These are phyloP conservation scores for Alosa alosa DNA, from an alignment of 2,113 vertebrate genomes.

Conservation along the genomic window DNA sequence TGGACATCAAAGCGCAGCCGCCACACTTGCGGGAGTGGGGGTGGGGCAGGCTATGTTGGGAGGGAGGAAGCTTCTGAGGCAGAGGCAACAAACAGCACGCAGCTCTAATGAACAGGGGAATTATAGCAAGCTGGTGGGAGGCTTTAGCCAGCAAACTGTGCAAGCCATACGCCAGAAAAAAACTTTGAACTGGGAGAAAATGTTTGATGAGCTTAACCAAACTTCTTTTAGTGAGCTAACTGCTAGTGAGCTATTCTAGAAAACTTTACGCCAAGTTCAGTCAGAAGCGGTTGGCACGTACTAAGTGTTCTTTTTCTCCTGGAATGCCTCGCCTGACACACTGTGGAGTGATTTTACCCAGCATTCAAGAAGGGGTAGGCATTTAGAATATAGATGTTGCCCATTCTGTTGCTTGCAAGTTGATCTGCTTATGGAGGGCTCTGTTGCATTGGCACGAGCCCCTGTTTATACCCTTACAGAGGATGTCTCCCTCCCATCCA, in stretches of 20 bases:
- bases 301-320: background rate
- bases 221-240: conserved; percentile 1
- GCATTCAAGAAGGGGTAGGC: background rate
- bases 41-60: background rate
- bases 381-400: background rate
- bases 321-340: background rate
- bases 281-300: background rate
- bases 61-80: background rate
- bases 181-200: conserved; percentile 8
- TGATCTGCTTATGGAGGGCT: background rate
- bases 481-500: conserved; percentile 37
- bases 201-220: background rate
- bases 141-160: conserved; percentile 10
- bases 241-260: background rate
- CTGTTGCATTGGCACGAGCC: background rate
- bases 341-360: background rate
- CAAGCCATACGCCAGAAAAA: background rate
- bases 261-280: background rate
- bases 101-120: conserved; percentile 16
- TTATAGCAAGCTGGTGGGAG: conserved; percentile 27
- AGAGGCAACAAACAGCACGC: conserved; percentile 21
- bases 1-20: conserved; percentile 24
- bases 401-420: background rate
- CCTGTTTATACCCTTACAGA: background rate
- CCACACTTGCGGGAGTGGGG: conserved; percentile 1